Base-by-base conservation (phyloP, 37 sponge, comb jelly and placozoan genomes). In the Crambe crambe region DNA sequence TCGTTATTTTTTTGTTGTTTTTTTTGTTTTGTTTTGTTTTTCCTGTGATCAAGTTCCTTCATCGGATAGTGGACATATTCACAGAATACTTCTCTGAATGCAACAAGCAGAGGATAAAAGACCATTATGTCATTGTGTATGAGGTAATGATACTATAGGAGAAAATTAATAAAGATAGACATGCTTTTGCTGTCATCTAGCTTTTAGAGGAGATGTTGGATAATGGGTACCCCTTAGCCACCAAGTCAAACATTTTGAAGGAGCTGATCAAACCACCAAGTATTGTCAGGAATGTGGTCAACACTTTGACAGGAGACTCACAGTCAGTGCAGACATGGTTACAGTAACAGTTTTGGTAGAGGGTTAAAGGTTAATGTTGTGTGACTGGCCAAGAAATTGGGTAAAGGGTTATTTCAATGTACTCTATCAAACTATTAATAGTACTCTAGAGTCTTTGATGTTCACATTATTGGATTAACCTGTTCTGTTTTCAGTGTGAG, bases 161-260 rank as follows among this genome's bases (percentile, higher is more conserved):
- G n/a, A n/a, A n/a, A n/a, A n/a, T n/a, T n/a, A n/a, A n/a, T n/a
- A n/a, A n/a, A n/a, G n/a, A n/a, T n/a, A n/a, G n/a, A n/a, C n/a
- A n/a, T n/a, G 97, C 96, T 20, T 98, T 94, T 78, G 96, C 95
- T 92, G 97, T 98, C 12, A 67, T 82, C 6, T 10, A 97, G 98
- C 78, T 97, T 37, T 77, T 98, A 17, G 99, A 98, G 38, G 99
- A 98, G 87, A 96, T 98, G 90, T 58, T 98, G 35, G 99, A 98
- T 69, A 98, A 96, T 81, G 99, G 99, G 17, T 98, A 83, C 57
- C 99, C 99, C 26, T 70, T 93, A 70, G 99, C 94, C 1, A 96
- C 95, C 18, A 97, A 98, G 67, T 83, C 90, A 22, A 98, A 98
- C 69, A 78, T 98, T 30, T 64, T 98, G 77, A 95, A 94, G 72